Evolutionary conservation across 2,797 vertebrate species (phyloP), one percentile per base, ranked within the genome.

Genomic region (Arrhamphus sclerolepis): DNA sequence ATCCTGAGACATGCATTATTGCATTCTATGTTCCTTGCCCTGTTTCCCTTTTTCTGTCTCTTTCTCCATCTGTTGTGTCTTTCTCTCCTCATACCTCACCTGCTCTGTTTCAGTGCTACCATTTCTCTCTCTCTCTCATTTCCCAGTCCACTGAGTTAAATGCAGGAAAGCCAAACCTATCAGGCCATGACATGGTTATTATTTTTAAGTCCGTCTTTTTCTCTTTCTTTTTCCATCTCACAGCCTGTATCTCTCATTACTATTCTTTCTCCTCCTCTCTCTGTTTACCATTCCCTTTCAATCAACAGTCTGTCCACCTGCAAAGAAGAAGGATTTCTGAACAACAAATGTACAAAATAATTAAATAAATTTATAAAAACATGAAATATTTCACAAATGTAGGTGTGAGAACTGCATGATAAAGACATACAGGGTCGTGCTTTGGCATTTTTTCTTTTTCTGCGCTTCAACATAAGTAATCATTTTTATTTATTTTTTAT

Each of bases 61-160:
- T 29, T 57, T 34, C 26, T 42, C 49, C 5, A 24, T 67, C 71
- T 62, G 60, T 62, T 70, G 47, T 78, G 70, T 71, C 62, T 54
- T 56, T 55, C 56, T 63, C 26, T 13, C 38, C 41, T 38, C 10
- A 11, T 10, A 34, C 31, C 31, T 34, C 31, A 34, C 31, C 31
- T 34, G 31, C 39, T 39, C 38, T 51, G 42, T 48, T 58, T 57
- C 68, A 59, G 26, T 59, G 54, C 65, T 62, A 42, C 71, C 61
- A 67, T 77, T 70, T 69, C 81, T 73, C 77, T 66, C 48, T 26
- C 24, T 56, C 72, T 80, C 81, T 88, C 78, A 90, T 89, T 89
- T 88, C 82, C 66, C 87, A 90, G 80, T 87, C 81, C 86, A 88
- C 84, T 90, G 89, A 84, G 78, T 88, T 86, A 89, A 87, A 87